phyloP scores from a whole-genome alignment of 2,113 vertebrate species.

The rabbit (Oryctolagus cuniculus) region mOryCun1.1 NC_091434.1:39861001-39861500 shows the following conservation, averaged over 20 bases:
- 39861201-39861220: neutral
- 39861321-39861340: neutral
- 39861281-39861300: neutral
- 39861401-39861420: neutral
- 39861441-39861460: neutral
- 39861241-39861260: neutral
- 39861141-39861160: neutral
- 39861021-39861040: neutral
- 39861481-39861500: neutral
- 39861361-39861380: neutral
- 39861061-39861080: neutral
- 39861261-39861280: neutral
- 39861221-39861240: neutral
- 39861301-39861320: neutral
- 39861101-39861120: neutral
- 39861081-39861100: neutral
- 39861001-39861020: neutral
- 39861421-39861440: neutral
- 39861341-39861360: neutral
- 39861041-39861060: neutral
- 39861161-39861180: neutral
- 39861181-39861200: neutral
- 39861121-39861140: neutral
- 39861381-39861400: neutral
- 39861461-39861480: neutral